Base-by-base conservation (phyloP, 2,797 vertebrate species). In the Semaprochilodus insignis region DNA sequence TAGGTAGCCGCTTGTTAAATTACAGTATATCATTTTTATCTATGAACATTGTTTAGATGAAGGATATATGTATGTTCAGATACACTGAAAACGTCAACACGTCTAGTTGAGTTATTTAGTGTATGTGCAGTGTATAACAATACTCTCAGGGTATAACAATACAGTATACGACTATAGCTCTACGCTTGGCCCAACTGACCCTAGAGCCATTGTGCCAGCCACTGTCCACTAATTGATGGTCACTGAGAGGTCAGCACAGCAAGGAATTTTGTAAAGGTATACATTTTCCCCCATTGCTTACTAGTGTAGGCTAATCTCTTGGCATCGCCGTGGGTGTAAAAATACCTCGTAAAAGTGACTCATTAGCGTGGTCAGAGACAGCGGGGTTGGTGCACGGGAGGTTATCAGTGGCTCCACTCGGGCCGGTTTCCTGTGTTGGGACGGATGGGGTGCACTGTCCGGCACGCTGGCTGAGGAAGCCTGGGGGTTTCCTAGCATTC, bases 401-500 rank as follows among this genome's bases (percentile, higher is more conserved):
- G 80, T 88, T 88, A 88, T 88, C 87, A 81, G 81, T 7, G 15
- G n/a, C 80, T 77, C 83, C 87, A 86, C 78, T 84, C 40, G 21
- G 31, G 73, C 73, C 19, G 70, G 82, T 72, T 86, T 78, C 81
- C 86, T 81, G 84, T 88, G 74, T 51, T 71, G 34, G 57, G 82
- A 75, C 80, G 77, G 69, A 84, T 77, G 63, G 77, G 66, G 73
- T 59, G 74, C 36, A 65, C 78, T 69, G 74, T 74, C 63, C 71
- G 55, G 71, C 13, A 65, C 76, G 75, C 72, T 78, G 74, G 71
- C 62, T 72, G 44, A 88, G 87, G 87, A 94, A 94, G 94, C 93
- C 78, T 85, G 89, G 91, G 92, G 93, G 94, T 94, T 96, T 97
- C 95, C 96, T 96, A 93, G 93, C 93, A 95, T 85, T 96, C 94